Evolutionary conservation across 2,888 invertebrate species (phyloP).

Genomic region (Drosophila macrospina): DNA sequence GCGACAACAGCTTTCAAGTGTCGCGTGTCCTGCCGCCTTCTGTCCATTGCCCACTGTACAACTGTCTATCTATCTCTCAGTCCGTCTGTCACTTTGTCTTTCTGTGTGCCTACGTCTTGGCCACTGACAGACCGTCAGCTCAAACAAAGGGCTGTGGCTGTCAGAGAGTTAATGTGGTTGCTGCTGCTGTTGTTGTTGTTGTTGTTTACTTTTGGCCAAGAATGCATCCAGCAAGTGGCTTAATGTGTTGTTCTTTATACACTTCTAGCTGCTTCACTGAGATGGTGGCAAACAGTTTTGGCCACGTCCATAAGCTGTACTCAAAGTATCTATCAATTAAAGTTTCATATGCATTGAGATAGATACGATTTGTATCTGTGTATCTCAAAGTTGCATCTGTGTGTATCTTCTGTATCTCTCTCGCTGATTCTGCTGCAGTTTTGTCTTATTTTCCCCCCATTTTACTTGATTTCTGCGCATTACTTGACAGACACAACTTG

Average conservation of each 20-base stretch:
- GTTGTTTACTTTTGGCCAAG: slow-evolving; percentile 60
- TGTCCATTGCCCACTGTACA: slow-evolving; percentile 30
- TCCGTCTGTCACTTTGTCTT: slow-evolving; percentile 33
- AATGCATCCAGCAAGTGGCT: slow-evolving; percentile 60
- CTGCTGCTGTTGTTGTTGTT: slow-evolving; percentile 10
- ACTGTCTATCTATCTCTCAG: slow-evolving; percentile 16
- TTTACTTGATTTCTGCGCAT: slow-evolving; percentile 59
- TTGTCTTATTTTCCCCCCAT: slow-evolving; percentile 26
- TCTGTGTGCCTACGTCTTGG: slow-evolving; percentile 75
- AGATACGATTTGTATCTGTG: slow-evolving; percentile 15
- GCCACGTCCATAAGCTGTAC: slow-evolving; percentile 16
- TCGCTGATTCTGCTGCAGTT: slow-evolving; percentile 6
- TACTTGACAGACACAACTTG: slow-evolving; percentile 6
- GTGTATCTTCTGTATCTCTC: slow-evolving; percentile 12
- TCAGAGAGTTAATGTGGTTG: slow-evolving; percentile 22
- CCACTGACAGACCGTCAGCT: slow-evolving; percentile 71
- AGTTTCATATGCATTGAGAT: slow-evolving; percentile 25
- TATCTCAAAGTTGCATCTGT: slow-evolving; percentile 41
- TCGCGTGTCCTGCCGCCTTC: slow-evolving; percentile 67
- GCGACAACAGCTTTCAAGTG: slow-evolving; percentile 58
- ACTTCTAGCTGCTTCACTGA: slow-evolving; percentile 8
- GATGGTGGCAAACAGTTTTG: slow-evolving; percentile 42
- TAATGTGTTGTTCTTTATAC: slow-evolving; percentile 52
- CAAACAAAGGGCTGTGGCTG: slow-evolving; percentile 63
- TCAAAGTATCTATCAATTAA: slow-evolving; percentile 55